Base-by-base conservation (phyloP, 2,797 vertebrate species). In the Acrossocheilus wenchowensis region DNA sequence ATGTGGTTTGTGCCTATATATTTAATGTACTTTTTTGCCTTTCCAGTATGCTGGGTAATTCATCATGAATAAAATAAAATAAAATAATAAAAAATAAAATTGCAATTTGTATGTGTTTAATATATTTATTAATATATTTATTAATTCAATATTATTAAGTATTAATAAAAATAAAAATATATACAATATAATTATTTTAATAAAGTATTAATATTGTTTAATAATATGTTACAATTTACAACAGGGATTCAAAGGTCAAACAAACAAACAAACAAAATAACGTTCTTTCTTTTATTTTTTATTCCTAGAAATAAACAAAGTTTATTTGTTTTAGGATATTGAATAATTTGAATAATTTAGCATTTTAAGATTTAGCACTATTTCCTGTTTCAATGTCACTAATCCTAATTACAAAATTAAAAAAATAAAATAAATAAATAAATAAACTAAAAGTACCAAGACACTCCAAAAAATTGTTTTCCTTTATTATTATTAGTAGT, bases 1-100 rank as follows among this genome's bases (percentile, higher is more conserved):
- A 48, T 69, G 83, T 54, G 74, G 34, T 15, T 54, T 78, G 6
- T 19, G 23, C 30, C 68, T 78, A 54, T 75, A 83, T 84, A 85
- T 85, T 69, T 15, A 66, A 26, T 77, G 43, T 30, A 5, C 9
- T 84, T 77, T 50, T 36, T 64, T 43, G 1, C 15, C 45, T 39
- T 75, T 43, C 15, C 39, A 62, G 77, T 43, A 5, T 62, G 10
- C 17, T 8, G 6, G 54, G 34, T 19, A 30, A 45, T 82, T 83
- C 26, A 48, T 74, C 41, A 36, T 48, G 39, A 36, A 81, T 39
- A 0, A 39, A 57, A 34, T 23, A 36, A 8, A 77, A 52, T 17
- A 30, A 50, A 11, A 72, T 23, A 34, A n/a, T n/a, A 57, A 8
- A 8, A 30, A 30, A 30, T 2, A 30, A 30, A 30, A 30, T 2